These are phyloP conservation scores for Rhegmatorhina hoffmannsi DNA, from an alignment of 2,113 vertebrate species.

Conservation along the genomic window DNA sequence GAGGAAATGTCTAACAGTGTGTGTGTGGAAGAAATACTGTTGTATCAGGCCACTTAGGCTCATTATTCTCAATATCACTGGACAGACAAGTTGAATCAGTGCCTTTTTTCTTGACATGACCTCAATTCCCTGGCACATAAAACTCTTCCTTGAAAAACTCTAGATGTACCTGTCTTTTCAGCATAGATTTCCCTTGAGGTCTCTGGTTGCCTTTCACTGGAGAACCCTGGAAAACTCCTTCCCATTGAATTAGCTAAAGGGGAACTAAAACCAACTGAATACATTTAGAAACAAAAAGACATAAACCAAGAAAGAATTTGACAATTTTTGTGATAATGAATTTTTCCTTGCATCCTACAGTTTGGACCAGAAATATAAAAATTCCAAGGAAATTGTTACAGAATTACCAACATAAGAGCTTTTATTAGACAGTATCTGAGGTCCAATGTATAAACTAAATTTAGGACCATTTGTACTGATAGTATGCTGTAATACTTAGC, in stretches of 20 bases:
- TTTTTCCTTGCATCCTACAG: background rate
- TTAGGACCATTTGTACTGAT: background rate
- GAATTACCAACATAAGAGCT: background rate
- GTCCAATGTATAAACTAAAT: accelerated
- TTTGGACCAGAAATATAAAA: background rate
- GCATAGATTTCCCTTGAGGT: background rate
- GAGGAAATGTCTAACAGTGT: background rate
- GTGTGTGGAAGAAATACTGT: background rate
- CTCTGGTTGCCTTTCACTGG: background rate
- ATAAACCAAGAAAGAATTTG: background rate
- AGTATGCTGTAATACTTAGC: background rate
- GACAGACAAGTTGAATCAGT: background rate
- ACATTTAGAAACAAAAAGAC: background rate
- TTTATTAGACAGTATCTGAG: background rate
- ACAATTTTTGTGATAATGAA: background rate
- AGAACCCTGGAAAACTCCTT: background rate
- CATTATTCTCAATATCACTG: background rate
- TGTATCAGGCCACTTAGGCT: background rate
- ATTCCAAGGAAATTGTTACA: background rate
- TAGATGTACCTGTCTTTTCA: background rate
- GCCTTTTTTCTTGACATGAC: background rate
- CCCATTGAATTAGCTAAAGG: background rate
- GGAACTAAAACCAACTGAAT: background rate
- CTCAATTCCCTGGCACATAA: background rate
- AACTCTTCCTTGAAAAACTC: background rate